These are phyloP conservation scores for Drosophila rubida DNA, from an alignment of 2,888 invertebrate species.

Conservation along the genomic window DNA sequence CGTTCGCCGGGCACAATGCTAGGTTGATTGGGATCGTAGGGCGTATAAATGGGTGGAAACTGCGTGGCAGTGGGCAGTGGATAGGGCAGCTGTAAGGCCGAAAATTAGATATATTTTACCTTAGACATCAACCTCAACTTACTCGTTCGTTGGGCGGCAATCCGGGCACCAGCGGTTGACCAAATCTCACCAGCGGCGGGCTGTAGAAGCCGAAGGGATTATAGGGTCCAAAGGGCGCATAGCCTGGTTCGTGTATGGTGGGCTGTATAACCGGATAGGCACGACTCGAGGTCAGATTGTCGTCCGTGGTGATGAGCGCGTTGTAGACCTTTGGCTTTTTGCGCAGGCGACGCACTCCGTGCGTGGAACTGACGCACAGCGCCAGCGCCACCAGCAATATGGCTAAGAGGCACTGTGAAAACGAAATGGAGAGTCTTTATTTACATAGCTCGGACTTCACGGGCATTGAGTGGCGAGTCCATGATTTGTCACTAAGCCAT, in stretches of 20 bases:
- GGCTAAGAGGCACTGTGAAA: constrained; percentile 61
- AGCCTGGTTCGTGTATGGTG: constrained; percentile 88
- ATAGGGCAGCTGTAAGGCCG: constrained; percentile 70
- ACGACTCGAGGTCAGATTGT: constrained; percentile 90
- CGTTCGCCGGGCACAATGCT: constrained; percentile 40
- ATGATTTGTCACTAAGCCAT: constrained; percentile 56
- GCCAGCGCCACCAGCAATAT: constrained; percentile 60
- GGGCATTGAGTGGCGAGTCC: constrained; percentile 36
- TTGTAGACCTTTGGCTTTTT: constrained; percentile 92
- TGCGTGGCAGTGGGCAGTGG: constrained; percentile 67
- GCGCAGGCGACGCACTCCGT: constrained; percentile 67
- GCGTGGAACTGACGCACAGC: constrained; percentile 31
- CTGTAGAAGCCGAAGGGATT: constrained; percentile 82
- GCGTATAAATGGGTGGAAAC: constrained; percentile 59
- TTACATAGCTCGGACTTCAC: constrained; percentile 14
- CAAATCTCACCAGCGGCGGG: constrained; percentile 79
- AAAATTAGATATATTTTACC: neutral
- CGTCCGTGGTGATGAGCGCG: constrained; percentile 91
- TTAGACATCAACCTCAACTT: constrained; percentile 6
- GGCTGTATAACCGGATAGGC: constrained; percentile 91
- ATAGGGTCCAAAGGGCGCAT: constrained; percentile 84
- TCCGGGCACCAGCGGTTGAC: constrained; percentile 81
- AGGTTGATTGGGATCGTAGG: constrained; percentile 58
- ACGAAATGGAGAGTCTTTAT: constrained; percentile 15
- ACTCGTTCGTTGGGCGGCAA: constrained; percentile 78